Conservation (phyloP, 2,888 invertebrate species). For the Lapara coniferarum region DNA sequence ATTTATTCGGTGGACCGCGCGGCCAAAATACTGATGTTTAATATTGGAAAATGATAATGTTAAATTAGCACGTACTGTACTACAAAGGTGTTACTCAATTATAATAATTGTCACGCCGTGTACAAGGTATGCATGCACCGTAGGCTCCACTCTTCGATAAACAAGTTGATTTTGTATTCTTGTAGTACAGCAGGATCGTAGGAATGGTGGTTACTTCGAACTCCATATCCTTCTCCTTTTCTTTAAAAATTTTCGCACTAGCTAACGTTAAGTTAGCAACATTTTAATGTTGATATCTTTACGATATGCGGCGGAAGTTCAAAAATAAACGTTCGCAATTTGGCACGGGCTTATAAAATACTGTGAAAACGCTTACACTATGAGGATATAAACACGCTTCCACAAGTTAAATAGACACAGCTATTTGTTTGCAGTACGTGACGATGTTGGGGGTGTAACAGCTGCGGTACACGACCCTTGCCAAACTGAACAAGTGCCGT, state of each 20-base stretch:
- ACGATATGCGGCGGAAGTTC: no score
- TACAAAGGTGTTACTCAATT: neutral
- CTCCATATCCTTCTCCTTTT: no score
- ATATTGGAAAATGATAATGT: slow-evolving; percentile 12
- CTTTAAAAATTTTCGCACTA: no score
- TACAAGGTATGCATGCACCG: neutral
- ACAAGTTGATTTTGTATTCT: neutral
- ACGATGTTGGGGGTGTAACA: slow-evolving; percentile 1
- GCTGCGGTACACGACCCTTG: neutral
- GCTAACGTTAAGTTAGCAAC: no score
- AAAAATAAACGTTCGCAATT: no score
- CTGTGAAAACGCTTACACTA: no score
- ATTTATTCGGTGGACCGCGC: neutral
- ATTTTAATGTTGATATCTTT: no score
- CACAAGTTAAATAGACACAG: neutral
- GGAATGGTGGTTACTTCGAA: no score
- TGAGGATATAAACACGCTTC: neutral
- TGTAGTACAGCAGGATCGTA: neutral
- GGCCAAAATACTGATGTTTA: neutral
- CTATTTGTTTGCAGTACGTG: neutral
- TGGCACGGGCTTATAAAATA: no score
- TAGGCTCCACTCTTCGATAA: no score
- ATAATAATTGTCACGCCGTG: neutral
- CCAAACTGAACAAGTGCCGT: no score
- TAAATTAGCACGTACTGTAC: neutral